Evolutionary conservation across 2,888 invertebrate genomes (phyloP), one percentile per base, ranked within the genome.

Genomic region (Microplitis deprimator): DNA sequence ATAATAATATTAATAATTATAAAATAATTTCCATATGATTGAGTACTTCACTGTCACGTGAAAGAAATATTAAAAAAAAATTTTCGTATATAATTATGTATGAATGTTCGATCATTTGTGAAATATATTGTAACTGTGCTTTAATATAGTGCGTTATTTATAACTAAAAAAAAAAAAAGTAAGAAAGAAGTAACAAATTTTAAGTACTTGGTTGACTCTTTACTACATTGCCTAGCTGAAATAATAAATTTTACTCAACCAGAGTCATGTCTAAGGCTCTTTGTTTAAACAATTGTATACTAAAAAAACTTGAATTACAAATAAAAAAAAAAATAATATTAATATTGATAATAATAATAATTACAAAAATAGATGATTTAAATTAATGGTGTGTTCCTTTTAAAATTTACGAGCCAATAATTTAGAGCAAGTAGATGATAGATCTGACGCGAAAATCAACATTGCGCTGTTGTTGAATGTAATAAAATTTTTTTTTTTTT

Each of bases 91-190:
- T 85, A 83, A 85, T 85, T 84, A 89, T 90, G 90, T 90, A 90
- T 90, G 90, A 90, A 90, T 90, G 90, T 90, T 89, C 89, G 88
- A 88, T 87, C 85, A 87, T 87, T 89, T 90, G 90, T 90, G 90
- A 90, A 91, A 90, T 90, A 90, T 90, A 90, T 87, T 91, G 90
- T 91, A 90, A 90, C 88, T 90, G 90, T 90, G 91, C 90, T 91
- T 90, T 89, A 90, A 29, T 84, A 80, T 82, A 82, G 84, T 84
- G 80, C 81, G 82, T 80, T 82, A 71, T 79, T 76, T 77, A 39
- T 77, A 62, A 62, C 59, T 13, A 60, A 3, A 29, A 29, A 29
- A 29, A 29, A 29, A 20, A 29, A 29, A n/a, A 39, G 10, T 10
- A 39, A 39, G 13, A 68, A 29, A 69, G 10, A 20, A 40, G n/a